These are phyloP conservation scores for Papilio dardanus DNA, from an alignment of 1,140 invertebrate species.

Conservation along the genomic window DNA sequence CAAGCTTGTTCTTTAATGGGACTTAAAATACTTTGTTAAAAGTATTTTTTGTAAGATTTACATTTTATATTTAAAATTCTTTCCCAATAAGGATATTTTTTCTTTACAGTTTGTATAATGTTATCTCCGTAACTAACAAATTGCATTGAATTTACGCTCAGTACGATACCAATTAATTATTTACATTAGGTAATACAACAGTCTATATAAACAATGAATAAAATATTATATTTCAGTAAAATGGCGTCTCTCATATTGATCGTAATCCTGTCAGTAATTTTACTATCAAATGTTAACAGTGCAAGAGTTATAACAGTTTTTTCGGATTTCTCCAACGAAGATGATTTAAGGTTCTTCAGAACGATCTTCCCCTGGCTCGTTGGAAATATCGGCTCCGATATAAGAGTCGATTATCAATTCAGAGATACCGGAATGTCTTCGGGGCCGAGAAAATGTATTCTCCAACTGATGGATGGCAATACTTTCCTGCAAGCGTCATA, in stretches of 20 bases:
- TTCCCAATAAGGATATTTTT: background rate
- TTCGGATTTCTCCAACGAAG: conserved; percentile 32
- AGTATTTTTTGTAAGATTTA: background rate
- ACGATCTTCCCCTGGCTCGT: conserved; percentile 30
- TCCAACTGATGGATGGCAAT: conserved; percentile 24
- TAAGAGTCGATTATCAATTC: conserved; percentile 33
- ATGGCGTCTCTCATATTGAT: conserved; percentile 11
- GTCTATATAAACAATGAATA: conserved; percentile 24
- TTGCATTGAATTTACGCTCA: conserved; percentile 28
- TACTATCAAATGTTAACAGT: conserved; percentile 5
- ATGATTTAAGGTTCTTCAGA: conserved; percentile 32
- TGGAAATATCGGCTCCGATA: conserved; percentile 19
- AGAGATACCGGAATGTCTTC: conserved; percentile 31
- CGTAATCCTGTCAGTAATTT: background rate
- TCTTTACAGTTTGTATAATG: background rate
- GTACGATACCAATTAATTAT: conserved; percentile 6
- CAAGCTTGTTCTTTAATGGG: background rate
- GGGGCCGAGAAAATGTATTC: conserved; percentile 34
- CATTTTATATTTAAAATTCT: background rate
- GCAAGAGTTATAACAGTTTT: conserved; percentile 24
- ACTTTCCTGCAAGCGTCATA: conserved; percentile 32
- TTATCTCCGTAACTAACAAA: conserved; percentile 27
- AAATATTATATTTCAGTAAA: background rate
- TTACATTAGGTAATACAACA: background rate
- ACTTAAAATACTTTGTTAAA: background rate